Conservation (phyloP, 2,113 vertebrate species). For the Tautogolabrus adspersus region DNA sequence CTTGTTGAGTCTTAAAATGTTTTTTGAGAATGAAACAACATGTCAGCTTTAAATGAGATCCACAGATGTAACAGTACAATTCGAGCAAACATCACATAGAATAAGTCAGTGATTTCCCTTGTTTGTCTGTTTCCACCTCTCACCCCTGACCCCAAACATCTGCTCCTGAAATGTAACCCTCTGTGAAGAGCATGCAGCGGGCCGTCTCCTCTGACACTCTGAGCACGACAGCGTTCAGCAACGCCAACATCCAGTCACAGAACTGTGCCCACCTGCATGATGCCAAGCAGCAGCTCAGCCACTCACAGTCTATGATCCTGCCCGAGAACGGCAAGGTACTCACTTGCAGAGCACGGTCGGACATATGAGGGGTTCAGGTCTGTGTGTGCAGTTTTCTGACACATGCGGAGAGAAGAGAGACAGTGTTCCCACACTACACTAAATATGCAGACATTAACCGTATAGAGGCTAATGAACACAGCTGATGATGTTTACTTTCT, state of each 20-base stretch:
- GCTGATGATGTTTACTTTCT: not conserved
- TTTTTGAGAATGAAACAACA: too few relatives aligned
- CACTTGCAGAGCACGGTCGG: not conserved
- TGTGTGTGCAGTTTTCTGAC: not conserved
- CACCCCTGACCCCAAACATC: conserved; percentile 17
- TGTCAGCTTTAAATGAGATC: too few relatives aligned
- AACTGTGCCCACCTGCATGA: conserved; percentile 43
- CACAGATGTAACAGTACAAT: too few relatives aligned
- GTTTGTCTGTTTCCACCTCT: conserved; percentile 22
- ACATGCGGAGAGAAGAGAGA: conserved; percentile 10
- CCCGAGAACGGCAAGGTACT: conserved; percentile 81
- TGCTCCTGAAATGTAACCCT: conserved; percentile 3
- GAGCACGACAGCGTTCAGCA: conserved; percentile 55
- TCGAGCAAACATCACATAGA: not conserved
- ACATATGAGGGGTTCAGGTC: not conserved
- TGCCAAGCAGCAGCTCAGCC: conserved; percentile 63
- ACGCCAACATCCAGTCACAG: conserved; percentile 27
- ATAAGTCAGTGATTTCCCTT: conserved; percentile 13
- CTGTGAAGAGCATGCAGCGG: conserved; percentile 77
- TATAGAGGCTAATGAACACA: not conserved
- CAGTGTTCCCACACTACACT: not conserved
- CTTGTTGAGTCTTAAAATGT: too few relatives aligned
- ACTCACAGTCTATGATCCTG: conserved; percentile 83
- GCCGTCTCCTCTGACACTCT: conserved; percentile 78
- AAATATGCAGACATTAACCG: not conserved